phyloP scores from a whole-genome alignment of 2,888 invertebrate genomes.

The Philhelius pedissequus region DNA sequence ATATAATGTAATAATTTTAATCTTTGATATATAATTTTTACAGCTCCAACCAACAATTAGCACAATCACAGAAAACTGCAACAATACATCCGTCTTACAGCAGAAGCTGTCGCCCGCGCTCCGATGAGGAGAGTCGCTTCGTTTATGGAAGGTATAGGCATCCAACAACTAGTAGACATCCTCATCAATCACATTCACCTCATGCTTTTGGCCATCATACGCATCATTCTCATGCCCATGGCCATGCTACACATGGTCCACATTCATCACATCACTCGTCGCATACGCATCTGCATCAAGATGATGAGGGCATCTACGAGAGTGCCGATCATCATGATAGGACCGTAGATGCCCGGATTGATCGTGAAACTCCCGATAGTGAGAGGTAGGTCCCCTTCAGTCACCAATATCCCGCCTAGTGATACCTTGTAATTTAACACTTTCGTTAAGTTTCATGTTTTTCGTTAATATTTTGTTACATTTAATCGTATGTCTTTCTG shows the following conservation, averaged over 20 bases:
- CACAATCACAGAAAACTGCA: constrained; percentile 80
- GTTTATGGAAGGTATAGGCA: constrained; percentile 85
- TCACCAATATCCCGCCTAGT: constrained; percentile 61
- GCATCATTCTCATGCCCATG: constrained; percentile 79
- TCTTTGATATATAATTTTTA: constrained; percentile 19
- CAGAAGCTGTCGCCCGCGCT: constrained; percentile 82
- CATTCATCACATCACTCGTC: constrained; percentile 81
- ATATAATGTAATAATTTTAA: neutral
- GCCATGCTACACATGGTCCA: constrained; percentile 79
- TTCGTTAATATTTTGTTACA: neutral
- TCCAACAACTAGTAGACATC: constrained; percentile 79
- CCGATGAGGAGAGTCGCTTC: constrained; percentile 87
- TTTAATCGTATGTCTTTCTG: constrained; percentile 41
- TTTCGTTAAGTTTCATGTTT: constrained; percentile 9
- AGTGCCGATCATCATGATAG: constrained; percentile 88
- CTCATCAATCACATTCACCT: constrained; percentile 81
- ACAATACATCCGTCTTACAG: constrained; percentile 80
- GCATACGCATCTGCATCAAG: constrained; percentile 82
- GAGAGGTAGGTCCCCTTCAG: constrained; percentile 85
- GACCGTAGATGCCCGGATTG: constrained; percentile 84
- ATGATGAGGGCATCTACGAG: constrained; percentile 93
- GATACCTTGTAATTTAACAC: neutral
- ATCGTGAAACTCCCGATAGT: constrained; percentile 90
- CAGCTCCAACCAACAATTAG: constrained; percentile 79
- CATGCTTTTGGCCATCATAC: constrained; percentile 80